Base-by-base conservation (phyloP, 2,113 vertebrate species). In the Vimba vimba region DNA sequence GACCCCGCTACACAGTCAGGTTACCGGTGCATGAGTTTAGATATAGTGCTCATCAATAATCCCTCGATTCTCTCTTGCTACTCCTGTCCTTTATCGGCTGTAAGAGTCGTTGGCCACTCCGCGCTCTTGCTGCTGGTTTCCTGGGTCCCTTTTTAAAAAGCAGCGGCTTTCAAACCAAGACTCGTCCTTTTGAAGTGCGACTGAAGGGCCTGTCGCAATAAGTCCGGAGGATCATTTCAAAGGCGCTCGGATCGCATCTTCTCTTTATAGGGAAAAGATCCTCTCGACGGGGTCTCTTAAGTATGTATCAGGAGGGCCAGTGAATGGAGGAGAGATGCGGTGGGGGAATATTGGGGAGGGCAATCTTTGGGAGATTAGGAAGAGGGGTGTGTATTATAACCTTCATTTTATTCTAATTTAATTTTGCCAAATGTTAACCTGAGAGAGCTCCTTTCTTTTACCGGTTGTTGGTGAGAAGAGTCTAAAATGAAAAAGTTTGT, bases 241-340 rank as follows among this genome's bases (percentile, higher is more conserved):
- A 94, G 91, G 91, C 91, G 93, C 87, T 85, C 82, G 88, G 91
- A 92, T 92, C 89, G 92, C 93, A 92, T 94, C 94, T 91, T 92
- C 89, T 91, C 94, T 95, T 94, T 95, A 95, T 95, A 95, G 92
- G 93, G 91, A 92, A 93, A 91, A 93, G 92, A 93, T 91, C 93
- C 93, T 94, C 95, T 91, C 94, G 71, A 92, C 95, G 92, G 93
- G 95, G 94, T 94, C 93, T 94, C 94, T 93, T 92, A 91, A 88
- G 91, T 93, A 91, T 94, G 94, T 93, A 93, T 89, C 91, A 89
- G 92, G 91, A 91, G 91, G 94, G 93, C 85, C 88, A 88, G 91
- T 90, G 90, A 90, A 93, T 88, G 83, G 92, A 89, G 89, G 86
- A 88, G 85, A 80, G 87, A 86, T 39, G 90, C 74, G 83, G 60